These are phyloP conservation scores for Drosophila asahinai DNA, from an alignment of 1,140 invertebrate species.

Conservation along the genomic window DNA sequence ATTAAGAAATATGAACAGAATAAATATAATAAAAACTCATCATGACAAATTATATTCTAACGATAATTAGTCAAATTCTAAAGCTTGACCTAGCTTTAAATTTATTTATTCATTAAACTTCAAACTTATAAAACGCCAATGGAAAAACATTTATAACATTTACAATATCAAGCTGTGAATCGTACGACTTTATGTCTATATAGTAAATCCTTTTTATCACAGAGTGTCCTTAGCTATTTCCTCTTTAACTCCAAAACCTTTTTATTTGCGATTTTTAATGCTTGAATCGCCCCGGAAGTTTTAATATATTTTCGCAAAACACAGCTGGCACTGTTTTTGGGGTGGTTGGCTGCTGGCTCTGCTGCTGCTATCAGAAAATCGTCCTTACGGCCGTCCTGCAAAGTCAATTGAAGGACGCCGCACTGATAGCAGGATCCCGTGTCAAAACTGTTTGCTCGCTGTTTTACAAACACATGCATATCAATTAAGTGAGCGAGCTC, in stretches of 20 bases:
- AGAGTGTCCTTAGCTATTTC: no score
- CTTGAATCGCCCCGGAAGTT: not conserved
- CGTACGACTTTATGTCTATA: not conserved
- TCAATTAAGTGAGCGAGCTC: conserved; percentile 23
- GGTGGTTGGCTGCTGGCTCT: not conserved
- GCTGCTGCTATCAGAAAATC: conserved; percentile 22
- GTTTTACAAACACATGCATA: conserved; percentile 42
- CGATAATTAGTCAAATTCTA: no score
- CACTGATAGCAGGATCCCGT: not conserved
- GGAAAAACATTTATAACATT: no score
- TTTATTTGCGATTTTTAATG: not conserved
- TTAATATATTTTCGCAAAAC: conserved; percentile 7
- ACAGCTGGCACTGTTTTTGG: not conserved
- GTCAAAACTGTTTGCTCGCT: conserved; percentile 16
- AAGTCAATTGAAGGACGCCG: conserved; percentile 58
- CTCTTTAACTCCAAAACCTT: not conserved
- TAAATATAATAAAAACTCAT: no score
- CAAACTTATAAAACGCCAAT: no score
- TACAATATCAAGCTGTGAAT: no score
- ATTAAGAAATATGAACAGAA: no score
- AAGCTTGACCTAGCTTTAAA: no score
- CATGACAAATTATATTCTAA: no score
- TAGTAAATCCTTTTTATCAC: not conserved
- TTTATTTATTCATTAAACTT: no score
- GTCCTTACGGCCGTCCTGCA: conserved; percentile 15